Evolutionary conservation across 2,797 vertebrate species (phyloP).

Genomic region (Oreochromis mossambicus): DNA sequence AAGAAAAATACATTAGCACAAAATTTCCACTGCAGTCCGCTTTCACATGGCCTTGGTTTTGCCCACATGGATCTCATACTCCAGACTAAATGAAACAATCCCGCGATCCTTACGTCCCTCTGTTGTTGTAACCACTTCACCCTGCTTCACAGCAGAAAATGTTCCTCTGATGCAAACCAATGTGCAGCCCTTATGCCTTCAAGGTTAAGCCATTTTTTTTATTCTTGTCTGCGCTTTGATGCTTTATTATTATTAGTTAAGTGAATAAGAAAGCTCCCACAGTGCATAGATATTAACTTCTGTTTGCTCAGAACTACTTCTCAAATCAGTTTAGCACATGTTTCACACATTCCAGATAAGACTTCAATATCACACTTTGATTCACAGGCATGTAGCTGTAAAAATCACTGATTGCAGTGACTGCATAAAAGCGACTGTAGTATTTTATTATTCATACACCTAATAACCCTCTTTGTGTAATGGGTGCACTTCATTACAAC

Average conservation of each 20-base stretch:
- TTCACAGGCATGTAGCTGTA: background rate
- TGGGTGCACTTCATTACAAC: background rate
- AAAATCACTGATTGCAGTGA: background rate
- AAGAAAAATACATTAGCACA: background rate
- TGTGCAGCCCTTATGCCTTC: background rate
- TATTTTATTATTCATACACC: background rate
- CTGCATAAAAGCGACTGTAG: background rate
- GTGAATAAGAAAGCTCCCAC: background rate
- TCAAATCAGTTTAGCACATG: background rate
- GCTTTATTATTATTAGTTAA: background rate
- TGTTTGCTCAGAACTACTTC: background rate
- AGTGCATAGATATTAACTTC: slow-evolving; percentile 10
- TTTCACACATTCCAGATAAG: background rate
- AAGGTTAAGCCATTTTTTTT: background rate
- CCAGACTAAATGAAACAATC: background rate
- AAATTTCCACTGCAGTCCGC: background rate
- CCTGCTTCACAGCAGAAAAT: background rate
- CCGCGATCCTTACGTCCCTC: background rate
- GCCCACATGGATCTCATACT: slow-evolving; percentile 29
- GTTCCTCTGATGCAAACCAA: background rate
- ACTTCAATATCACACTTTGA: background rate
- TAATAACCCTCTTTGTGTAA: background rate
- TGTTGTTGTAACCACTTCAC: slow-evolving; percentile 39
- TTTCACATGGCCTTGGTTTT: slow-evolving; percentile 26
- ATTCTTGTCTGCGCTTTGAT: background rate